phyloP scores from a whole-genome alignment of 2,888 invertebrate genomes.

The Leptinotarsa haldemani region DNA sequence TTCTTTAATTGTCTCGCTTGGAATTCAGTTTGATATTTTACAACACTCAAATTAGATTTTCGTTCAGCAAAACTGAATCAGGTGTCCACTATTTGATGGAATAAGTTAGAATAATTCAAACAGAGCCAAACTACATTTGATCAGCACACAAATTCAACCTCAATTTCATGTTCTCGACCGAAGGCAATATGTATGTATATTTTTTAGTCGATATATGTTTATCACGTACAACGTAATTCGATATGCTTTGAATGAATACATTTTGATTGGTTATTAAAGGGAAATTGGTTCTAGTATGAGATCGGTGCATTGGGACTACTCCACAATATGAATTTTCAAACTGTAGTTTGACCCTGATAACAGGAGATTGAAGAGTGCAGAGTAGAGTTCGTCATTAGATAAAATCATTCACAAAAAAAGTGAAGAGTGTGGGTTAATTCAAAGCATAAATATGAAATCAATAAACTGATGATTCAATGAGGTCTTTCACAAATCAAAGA shows the following conservation, averaged over 20 bases:
- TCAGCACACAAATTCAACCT: not conserved
- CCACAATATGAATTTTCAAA: constrained; percentile 24
- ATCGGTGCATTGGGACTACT: constrained; percentile 31
- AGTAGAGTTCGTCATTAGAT: too few species aligned
- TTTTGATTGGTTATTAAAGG: constrained; percentile 39
- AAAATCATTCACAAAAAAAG: too few species aligned
- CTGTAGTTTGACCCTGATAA: constrained; percentile 18
- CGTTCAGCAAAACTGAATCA: not conserved
- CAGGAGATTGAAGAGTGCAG: not conserved
- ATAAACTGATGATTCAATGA: too few species aligned
- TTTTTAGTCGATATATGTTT: constrained; percentile 22
- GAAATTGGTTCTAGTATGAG: constrained; percentile 33
- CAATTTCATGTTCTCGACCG: constrained; percentile 1
- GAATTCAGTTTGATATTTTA: too few species aligned
- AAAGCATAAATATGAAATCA: too few species aligned
- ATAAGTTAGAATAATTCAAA: too few species aligned
- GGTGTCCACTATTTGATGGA: too few species aligned
- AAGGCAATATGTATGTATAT: constrained; percentile 20
- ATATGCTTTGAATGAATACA: constrained; percentile 33
- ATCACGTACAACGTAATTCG: constrained; percentile 25
- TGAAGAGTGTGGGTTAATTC: too few species aligned
- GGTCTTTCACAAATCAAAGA: too few species aligned
- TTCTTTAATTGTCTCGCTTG: too few species aligned
- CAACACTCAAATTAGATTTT: not conserved
- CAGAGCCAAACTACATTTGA: not conserved